Base-by-base conservation (phyloP, 2,888 invertebrate species). In the Danaus chrysippus region DNA sequence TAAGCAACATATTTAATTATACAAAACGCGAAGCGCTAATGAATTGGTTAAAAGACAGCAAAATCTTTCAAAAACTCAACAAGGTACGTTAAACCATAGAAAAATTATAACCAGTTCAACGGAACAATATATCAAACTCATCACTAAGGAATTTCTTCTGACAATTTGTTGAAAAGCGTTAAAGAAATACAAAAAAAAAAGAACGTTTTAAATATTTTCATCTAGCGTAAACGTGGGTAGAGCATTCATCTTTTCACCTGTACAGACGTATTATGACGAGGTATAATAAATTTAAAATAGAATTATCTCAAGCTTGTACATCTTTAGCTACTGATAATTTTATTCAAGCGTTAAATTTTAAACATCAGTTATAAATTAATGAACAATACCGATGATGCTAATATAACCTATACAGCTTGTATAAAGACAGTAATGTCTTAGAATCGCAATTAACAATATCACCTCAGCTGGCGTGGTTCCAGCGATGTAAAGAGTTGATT, bases 391-490 rank as follows among this genome's bases (percentile, higher is more conserved):
- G n/a, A 43, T 1, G n/a, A 43, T 1, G 12, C 46, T 17, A 49
- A 49, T 49, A 49, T 49, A 17, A 49, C 3, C 17, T 15, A 17
- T 6, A 1, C 17, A 15, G 49, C 17, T 1, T 17, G 49, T 49
- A 46, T 3, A 15, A 49, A 49, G 49, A 49, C 49, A 49, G 17
- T 49, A 49, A 49, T 49, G 49, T 49, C 49, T 49, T 49, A 49
- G 17, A 49, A 12, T 17, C 49, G 49, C 17, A 49, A 49, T 49
- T 49, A 49, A 17, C 49, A 17, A 49, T 15, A 15, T 3, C 49
- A 49, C 49, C 49, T 49, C n/a, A 49, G n/a, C 17, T 49, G 49
- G 49, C 15, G 11, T 17, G 1, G 17, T 11, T 49, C 49, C 49
- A 49, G 17, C 15, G 17, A 17, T 49, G 17, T 17, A 10, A 17